Evolutionary conservation across 1,140 invertebrate genomes (phyloP), one percentile per base, ranked within the genome.

Genomic region (Propsilocerus akamusi): DNA sequence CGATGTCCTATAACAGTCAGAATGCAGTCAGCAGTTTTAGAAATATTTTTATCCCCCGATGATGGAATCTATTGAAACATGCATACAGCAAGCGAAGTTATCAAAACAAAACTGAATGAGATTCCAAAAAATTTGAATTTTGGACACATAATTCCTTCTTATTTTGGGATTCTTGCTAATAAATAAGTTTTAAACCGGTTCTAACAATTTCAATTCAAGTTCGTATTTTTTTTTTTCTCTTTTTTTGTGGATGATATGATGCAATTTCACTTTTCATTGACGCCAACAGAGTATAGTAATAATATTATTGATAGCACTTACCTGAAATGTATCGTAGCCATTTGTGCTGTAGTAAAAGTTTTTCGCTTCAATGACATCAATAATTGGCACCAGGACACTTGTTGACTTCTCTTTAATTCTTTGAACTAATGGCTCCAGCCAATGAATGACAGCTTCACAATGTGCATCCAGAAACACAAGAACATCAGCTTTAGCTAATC

Each of bases 401-500:
- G 73, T 77, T 2, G 73, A 66, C 32, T 91, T 83, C 54, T 91
- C 77, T 60, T 81, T 78, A 53, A 95, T 86, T 52, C 88, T 69
- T 53, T 82, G 72, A 37, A 97, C 66, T 41, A 97, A 64, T 3
- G 93, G 93, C 62, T 94, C 82, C 50, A 93, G 70, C 88, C 87
- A 93, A 58, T 80, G 73, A 47, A 70, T 58, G 51, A 75, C 80
- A n/a, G 77, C 78, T 74, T 97, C 92, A 70, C 91, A 95, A 65
- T 97, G 93, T n/a, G 91, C 88, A 69, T 97, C 93, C 28, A 95
- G 71, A 65, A 96, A 95, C n/a, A 94, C 73, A 14, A 97, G 67
- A 20, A 91, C 85, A 63, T 94, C 80, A 0, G 87, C 89, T 3
- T 64, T 67, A 6, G 90, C 86, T 46, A 70, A 67, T 48, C 77